Conservation (phyloP, 2,888 invertebrate species). For the Sesamia inferens region DNA sequence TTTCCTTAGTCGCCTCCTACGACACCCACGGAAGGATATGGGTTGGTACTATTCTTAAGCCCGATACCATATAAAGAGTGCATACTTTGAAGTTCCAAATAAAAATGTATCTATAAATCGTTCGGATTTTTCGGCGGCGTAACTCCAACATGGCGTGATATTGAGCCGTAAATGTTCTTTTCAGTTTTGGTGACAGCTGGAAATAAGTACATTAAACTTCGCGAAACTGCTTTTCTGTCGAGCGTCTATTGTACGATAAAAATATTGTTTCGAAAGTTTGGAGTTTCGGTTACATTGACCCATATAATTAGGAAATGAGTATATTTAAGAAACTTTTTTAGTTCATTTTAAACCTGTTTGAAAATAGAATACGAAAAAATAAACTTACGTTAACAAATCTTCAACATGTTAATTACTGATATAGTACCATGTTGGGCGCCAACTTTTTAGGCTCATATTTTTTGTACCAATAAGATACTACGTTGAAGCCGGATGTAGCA, state of each 20-base stretch:
- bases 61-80: background rate
- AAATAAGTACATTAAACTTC: conserved; percentile 42
- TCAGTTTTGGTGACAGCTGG: conserved; percentile 45
- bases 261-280: background rate
- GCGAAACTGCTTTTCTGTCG: conserved; percentile 34
- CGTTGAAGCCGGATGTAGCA: conserved; percentile 3
- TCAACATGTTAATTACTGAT: no score
- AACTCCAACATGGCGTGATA: conserved; percentile 39
- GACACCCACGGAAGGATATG: no score
- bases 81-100: background rate
- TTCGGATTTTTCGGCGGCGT: background rate
- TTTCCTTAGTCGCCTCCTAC: no score
- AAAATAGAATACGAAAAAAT: background rate
- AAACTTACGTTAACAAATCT: no score
- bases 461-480: conserved; percentile 7
- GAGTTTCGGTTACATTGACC: conserved; percentile 16
- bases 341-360: background rate
- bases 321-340: no score
- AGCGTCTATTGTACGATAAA: conserved; percentile 15
- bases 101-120: background rate
- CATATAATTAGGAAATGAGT: background rate
- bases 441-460: background rate
- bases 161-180: conserved; percentile 35
- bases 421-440: conserved; percentile 17
- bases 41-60: no score